phyloP scores from a whole-genome alignment of 2,113 vertebrate genomes.

The Hypocryptadius cinnamomeus region DNA sequence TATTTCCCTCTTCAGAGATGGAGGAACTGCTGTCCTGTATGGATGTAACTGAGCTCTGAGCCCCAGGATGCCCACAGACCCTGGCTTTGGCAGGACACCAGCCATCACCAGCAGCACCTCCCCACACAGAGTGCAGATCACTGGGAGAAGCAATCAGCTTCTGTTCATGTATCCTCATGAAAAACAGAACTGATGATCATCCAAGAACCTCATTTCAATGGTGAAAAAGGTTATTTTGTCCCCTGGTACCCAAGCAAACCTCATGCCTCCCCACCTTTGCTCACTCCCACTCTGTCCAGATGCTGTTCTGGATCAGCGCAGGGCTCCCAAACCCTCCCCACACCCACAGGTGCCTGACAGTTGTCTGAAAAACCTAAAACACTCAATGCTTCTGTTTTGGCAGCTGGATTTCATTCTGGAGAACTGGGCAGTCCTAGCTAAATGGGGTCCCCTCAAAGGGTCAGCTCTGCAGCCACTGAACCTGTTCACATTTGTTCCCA shows the following conservation, averaged over 20 bases:
- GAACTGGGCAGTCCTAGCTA: not conserved
- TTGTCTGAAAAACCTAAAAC: not conserved
- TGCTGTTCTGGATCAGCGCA: not conserved
- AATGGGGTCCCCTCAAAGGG: not conserved
- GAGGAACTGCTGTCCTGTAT: not conserved
- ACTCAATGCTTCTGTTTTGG: not conserved
- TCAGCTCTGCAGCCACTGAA: not conserved
- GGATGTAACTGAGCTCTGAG: not conserved
- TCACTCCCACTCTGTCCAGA: not conserved
- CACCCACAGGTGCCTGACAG: not conserved
- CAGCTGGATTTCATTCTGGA: not conserved
- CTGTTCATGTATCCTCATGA: not conserved
- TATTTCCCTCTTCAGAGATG: not conserved
- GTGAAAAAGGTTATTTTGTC: not conserved
- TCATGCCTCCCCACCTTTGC: not conserved
- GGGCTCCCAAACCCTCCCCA: not conserved
- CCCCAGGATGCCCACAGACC: not conserved
- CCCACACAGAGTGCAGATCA: not conserved
- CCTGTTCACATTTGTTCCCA: not conserved
- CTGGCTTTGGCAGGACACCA: not conserved
- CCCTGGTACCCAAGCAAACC: not conserved
- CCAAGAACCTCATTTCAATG: not conserved
- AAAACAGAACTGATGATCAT: not conserved
- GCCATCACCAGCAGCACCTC: not conserved
- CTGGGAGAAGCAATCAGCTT: not conserved